Evolutionary conservation across 2,888 invertebrate species (phyloP).

Genomic region (Parascotia fuliginaria): DNA sequence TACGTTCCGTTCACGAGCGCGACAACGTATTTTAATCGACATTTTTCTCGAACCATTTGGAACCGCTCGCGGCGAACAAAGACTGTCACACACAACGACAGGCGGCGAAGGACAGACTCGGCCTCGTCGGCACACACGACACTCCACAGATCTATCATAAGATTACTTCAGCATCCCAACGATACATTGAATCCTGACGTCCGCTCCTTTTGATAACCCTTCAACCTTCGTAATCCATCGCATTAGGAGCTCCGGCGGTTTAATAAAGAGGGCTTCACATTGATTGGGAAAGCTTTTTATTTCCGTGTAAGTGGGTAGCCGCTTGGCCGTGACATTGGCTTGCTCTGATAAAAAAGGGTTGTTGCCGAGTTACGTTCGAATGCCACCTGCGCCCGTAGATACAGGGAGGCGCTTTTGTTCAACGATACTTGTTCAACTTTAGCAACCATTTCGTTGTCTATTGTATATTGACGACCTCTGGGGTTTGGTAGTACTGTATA

Average conservation of each 20-base stretch:
- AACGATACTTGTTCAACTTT: too few relatives aligned
- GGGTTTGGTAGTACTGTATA: too few relatives aligned
- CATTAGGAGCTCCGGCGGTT: slow-evolving; percentile 18
- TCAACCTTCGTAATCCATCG: slow-evolving; percentile 23
- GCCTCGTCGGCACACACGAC: not conserved
- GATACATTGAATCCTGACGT: slow-evolving; percentile 35
- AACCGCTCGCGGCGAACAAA: slow-evolving; percentile 25
- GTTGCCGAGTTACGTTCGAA: slow-evolving; percentile 7
- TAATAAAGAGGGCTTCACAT: slow-evolving; percentile 20
- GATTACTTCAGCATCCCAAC: slow-evolving; percentile 28
- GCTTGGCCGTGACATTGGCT: slow-evolving; percentile 26
- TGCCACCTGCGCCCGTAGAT: slow-evolving; percentile 12
- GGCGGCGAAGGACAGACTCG: not conserved
- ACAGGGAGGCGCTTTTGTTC: not conserved
- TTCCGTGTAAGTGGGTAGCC: slow-evolving; percentile 17
- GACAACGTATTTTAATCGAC: slow-evolving; percentile 29
- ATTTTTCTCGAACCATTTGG: slow-evolving; percentile 34
- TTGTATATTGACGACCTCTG: too few relatives aligned
- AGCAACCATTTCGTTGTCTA: too few relatives aligned
- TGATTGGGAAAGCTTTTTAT: slow-evolving; percentile 27
- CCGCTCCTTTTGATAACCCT: slow-evolving; percentile 35
- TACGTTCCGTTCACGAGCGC: slow-evolving; percentile 12
- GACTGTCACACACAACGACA: slow-evolving; percentile 36
- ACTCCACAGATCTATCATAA: slow-evolving; percentile 25
- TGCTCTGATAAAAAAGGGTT: slow-evolving; percentile 19